Base-by-base conservation (phyloP, 2,797 vertebrate species). In the Xerus rutilus region DNA sequence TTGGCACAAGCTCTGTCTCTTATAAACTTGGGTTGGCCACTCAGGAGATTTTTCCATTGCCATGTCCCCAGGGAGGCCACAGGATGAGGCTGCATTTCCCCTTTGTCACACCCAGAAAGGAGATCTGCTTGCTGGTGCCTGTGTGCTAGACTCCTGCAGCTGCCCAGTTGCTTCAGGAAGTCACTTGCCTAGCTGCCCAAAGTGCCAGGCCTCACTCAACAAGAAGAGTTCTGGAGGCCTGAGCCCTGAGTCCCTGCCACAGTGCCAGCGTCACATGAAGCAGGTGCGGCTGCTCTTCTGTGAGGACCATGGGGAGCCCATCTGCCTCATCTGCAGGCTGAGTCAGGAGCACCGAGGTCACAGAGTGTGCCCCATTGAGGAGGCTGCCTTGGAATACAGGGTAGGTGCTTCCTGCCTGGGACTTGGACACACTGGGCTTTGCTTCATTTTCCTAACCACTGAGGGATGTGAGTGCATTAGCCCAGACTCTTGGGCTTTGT, bases 241-340 rank as follows among this genome's bases (percentile, higher is more conserved):
- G 35, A 91, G 73, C 30, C 54, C 95, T 30, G 72, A 78, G n/a
- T 7, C 23, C 28, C 87, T 86, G 32, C 97, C 92, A 0, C 94
- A 94, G 54, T 98, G 97, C 70, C 28, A 95, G 59, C 90, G 92
- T 28, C 98, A 98, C 89, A 70, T 54, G 92, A 96, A 96, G 45
- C 97, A 97, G 86, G 93, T 39, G 1, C 94, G 74, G 62, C 64
- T 97, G 67, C 97, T 97, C 70, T 98, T 97, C 93, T 98, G 97
- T 0, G 96, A 98, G 67, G 96, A 97, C 43, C 95, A 98, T 0
- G 8, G 49, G 47, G 91, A 97, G 86, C 86, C 91, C 8, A 92
- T 98, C 64, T 98, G 98, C 45, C 95, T 97, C 78, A 96, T 97
- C 91, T 98, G 98, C 93, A 89, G 94, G 35, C 73, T 97, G 83